Base-by-base conservation (phyloP, 2,797 vertebrate species). In the Sitta carolinensis region DNA sequence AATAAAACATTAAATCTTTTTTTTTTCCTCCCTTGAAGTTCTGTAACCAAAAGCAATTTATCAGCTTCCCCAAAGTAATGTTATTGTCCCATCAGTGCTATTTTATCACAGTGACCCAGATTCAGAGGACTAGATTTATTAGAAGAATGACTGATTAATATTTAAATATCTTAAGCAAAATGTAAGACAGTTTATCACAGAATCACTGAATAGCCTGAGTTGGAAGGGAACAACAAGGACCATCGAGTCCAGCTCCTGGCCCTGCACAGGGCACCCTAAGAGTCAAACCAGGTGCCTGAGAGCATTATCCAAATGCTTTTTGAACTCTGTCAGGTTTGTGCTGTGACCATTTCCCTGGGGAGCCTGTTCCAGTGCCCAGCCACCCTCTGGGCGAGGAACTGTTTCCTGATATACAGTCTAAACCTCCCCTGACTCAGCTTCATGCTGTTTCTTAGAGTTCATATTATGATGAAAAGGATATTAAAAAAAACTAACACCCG, bases 1-100 rank as follows among this genome's bases (percentile, higher is more conserved):
- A 91, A 94, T 78, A 89, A 89, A 93, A 92, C 32, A 81, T 67
- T 50, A 34, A 23, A 54, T 68, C 26, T 42, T 64, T 62, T 84
- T 40, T 61, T 3, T 19, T 17, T 29, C 22, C 55, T 58, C 34
- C 14, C 45, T 84, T 55, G 34, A 58, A 87, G 27, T 72, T 67
- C 52, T 72, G 47, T 32, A 34, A 68, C 45, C 47, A 75, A 61
- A 90, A 84, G 57, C 61, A 80, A 85, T 77, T 51, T 40, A 64
- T 58, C 75, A 86, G 36, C 30, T 68, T 91, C 54, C 50, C 27
- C 16, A 16, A 79, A 67, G 63, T 42, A 73, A 68, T 11, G 40
- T 61, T 55, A 36, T 86, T 91, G 90, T 80, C 43, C 68, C 32
- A 63, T 23, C 43, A 74, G 48, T 0, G 3, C 30, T 84, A 50